A percentile compares a stretch with the other conserved stretches of the same genome.
phyloP scores from a whole-genome alignment of 2,888 invertebrate genomes.

The Drosophila gaucha region DNA sequence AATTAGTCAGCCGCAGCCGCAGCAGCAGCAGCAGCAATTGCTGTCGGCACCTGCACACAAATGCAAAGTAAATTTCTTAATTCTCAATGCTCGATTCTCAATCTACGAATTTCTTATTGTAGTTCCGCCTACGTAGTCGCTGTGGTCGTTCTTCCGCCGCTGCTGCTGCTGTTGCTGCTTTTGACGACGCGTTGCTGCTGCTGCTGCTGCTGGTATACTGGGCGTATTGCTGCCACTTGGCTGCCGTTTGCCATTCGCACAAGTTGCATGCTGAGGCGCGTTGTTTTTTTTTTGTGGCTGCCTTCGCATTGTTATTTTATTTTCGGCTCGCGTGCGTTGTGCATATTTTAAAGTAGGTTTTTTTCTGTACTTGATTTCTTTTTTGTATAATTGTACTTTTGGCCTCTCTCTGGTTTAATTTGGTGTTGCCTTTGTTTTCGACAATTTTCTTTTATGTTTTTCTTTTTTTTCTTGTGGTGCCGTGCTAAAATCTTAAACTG shows the following conservation, averaged over 20 bases:
- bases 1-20: slow-evolving; percentile 38
- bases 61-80: slow-evolving; percentile 49
- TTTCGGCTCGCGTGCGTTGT: slow-evolving; percentile 53
- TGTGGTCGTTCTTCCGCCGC: slow-evolving; percentile 33
- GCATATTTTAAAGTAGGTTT: slow-evolving; percentile 53
- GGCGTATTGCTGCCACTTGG: slow-evolving; percentile 46
- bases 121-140: slow-evolving; percentile 50
- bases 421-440: not conserved
- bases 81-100: slow-evolving; percentile 38
- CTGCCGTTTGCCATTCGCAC: slow-evolving; percentile 72
- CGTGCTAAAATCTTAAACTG: slow-evolving; percentile 38
- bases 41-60: slow-evolving; percentile 51
- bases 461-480: slow-evolving; percentile 29
- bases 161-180: slow-evolving; percentile 6
- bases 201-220: slow-evolving; percentile 28
- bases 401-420: slow-evolving; percentile 10
- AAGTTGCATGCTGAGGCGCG: slow-evolving; percentile 68
- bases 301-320: slow-evolving; percentile 40
- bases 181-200: slow-evolving; percentile 9
- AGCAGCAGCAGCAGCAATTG: slow-evolving; percentile 5
- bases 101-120: slow-evolving; percentile 64
- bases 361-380: slow-evolving; percentile 5
- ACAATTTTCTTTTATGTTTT: no score
- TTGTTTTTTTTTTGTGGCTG: slow-evolving; percentile 5
- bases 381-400: slow-evolving; percentile 4